phyloP scores from a whole-genome alignment of 2,888 invertebrate genomes.

The Meteorus colon region DNA sequence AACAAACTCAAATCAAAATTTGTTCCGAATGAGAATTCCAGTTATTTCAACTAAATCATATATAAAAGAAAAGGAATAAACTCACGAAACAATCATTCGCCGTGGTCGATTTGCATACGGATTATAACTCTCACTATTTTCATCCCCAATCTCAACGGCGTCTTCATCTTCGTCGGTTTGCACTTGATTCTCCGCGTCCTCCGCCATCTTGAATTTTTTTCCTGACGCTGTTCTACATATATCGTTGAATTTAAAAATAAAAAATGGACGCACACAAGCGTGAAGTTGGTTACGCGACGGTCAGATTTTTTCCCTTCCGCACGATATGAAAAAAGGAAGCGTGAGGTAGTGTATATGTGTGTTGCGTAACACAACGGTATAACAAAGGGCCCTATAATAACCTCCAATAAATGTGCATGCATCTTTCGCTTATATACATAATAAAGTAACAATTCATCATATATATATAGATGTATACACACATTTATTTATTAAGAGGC shows the following conservation, averaged over 20 bases:
- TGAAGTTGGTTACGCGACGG: slow-evolving; percentile 8
- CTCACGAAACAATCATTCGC: slow-evolving; percentile 53
- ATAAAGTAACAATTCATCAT: background rate
- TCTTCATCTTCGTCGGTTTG: slow-evolving; percentile 15
- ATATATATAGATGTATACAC: background rate
- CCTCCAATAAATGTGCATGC: slow-evolving; percentile 3
- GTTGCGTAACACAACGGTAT: background rate
- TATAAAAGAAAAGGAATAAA: too few relatives aligned
- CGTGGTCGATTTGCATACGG: slow-evolving; percentile 52
- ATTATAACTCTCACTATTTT: slow-evolving; percentile 50
- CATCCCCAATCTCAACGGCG: slow-evolving; percentile 19
- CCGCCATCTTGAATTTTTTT: background rate
- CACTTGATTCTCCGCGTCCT: background rate
- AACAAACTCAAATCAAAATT: too few relatives aligned
- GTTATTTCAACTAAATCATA: too few relatives aligned
- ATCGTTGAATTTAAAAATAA: background rate
- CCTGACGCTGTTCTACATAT: background rate
- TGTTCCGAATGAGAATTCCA: too few relatives aligned
- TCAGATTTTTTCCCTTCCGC: slow-evolving; percentile 14
- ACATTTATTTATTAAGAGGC: background rate
- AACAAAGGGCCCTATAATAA: background rate
- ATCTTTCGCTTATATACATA: slow-evolving; percentile 6
- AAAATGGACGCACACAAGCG: background rate
- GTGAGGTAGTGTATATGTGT: background rate
- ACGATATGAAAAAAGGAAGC: slow-evolving; percentile 1